Conservation (phyloP, 1,140 invertebrate species). For the Neodiprion pinetum region DNA sequence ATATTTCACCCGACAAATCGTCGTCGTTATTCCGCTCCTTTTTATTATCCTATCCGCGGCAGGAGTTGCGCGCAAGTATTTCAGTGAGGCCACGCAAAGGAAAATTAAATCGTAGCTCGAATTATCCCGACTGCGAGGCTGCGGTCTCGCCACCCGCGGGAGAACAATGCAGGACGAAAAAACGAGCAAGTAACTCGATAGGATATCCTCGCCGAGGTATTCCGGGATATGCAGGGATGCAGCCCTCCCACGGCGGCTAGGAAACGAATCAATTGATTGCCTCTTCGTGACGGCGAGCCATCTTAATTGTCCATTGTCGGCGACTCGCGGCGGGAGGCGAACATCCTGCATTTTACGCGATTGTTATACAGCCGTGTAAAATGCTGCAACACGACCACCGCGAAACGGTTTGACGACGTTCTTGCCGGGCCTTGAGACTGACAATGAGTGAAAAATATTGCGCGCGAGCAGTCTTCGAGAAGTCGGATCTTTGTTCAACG, state of each 20-base stretch:
- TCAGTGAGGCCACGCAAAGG: too few species aligned
- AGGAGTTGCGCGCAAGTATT: too few species aligned
- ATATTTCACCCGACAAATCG: too few species aligned
- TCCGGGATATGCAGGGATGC: not conserved
- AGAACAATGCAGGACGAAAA: not conserved
- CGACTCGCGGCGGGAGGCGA: not conserved
- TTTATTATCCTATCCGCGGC: too few species aligned
- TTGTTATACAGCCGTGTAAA: not conserved
- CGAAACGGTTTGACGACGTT: not conserved
- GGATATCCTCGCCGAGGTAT: not conserved
- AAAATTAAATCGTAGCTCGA: too few species aligned
- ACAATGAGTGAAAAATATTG: too few species aligned
- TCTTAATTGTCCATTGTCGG: slow-evolving; percentile 7
- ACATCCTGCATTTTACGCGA: not conserved
- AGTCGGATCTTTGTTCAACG: too few species aligned
- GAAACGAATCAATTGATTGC: slow-evolving; percentile 7
- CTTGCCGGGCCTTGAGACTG: too few species aligned
- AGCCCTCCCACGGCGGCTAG: not conserved
- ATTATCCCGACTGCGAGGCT: too few species aligned
- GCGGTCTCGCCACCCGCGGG: too few species aligned
- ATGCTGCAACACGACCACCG: not conserved
- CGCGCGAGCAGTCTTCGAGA: too few species aligned
- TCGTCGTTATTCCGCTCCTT: too few species aligned
- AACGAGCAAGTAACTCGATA: not conserved
- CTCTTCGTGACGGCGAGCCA: slow-evolving; percentile 4